Evolutionary conservation across 2,888 invertebrate species (phyloP).

Genomic region (Lutraria lutraria): DNA sequence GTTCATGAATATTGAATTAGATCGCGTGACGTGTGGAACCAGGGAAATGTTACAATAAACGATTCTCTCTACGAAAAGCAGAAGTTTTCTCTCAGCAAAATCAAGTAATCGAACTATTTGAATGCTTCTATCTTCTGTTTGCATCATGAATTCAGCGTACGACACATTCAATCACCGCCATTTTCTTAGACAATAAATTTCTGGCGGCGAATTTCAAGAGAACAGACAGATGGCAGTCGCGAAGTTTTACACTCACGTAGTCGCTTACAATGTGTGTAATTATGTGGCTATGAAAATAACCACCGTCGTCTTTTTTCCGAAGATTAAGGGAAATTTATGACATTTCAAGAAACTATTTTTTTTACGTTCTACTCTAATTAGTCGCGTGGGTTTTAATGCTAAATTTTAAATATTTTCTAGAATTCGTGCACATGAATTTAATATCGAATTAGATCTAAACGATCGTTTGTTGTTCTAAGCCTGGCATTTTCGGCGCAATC

Average conservation of each 20-base stretch:
- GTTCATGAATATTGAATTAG: conserved; percentile 11
- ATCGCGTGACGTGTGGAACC: not conserved
- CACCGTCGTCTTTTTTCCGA: not conserved
- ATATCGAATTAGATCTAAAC: not conserved
- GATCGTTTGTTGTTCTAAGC: not conserved
- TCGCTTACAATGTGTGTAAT: conserved; percentile 34
- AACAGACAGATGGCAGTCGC: conserved; percentile 30
- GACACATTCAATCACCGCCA: conserved; percentile 27
- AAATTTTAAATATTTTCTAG: not conserved
- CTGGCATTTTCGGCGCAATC: not conserved
- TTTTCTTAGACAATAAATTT: conserved; percentile 28
- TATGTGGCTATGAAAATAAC: conserved; percentile 28
- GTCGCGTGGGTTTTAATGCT: not conserved
- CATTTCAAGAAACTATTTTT: not conserved
- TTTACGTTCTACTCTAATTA: not conserved
- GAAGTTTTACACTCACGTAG: not conserved
- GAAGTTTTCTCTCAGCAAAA: conserved; percentile 14
- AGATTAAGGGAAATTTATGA: conserved; percentile 12
- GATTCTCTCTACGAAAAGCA: not conserved
- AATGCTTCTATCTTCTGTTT: conserved; percentile 9
- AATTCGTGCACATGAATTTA: not conserved
- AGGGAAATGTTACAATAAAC: not conserved
- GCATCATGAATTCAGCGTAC: conserved; percentile 15
- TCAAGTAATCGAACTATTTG: not conserved
- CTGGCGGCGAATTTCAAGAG: conserved; percentile 35